These are phyloP conservation scores for Ctenopoma multispine DNA, from an alignment of 2,797 vertebrate genomes.

Conservation along the genomic window DNA sequence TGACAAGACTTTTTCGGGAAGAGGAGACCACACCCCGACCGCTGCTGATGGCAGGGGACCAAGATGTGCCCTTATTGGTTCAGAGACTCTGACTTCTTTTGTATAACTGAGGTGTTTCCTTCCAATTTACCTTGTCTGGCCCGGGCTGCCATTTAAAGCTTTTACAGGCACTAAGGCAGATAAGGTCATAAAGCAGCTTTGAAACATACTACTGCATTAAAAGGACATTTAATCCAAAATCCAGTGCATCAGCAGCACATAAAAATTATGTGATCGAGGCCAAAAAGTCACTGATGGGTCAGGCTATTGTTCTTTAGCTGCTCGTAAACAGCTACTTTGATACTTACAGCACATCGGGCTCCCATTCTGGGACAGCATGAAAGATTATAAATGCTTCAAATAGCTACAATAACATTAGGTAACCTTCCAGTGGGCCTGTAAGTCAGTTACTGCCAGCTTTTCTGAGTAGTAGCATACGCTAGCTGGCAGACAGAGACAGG, in stretches of 20 bases:
- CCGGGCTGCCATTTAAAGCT: constrained; percentile 27
- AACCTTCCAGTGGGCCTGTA: constrained; percentile 60
- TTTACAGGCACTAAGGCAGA: constrained; percentile 33
- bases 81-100: constrained; percentile 28
- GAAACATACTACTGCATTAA: constrained; percentile 23
- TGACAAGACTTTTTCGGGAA: constrained; percentile 69
- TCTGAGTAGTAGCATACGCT: constrained; percentile 55
- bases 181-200: constrained; percentile 36
- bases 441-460: constrained; percentile 46
- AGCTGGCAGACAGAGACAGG: constrained; percentile 53
- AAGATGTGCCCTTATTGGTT: constrained; percentile 48
- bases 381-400: constrained; percentile 72
- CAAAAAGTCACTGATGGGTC: constrained; percentile 59
- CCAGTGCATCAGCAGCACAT: constrained; percentile 36
- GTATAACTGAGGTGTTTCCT: constrained; percentile 56
- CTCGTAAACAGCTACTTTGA: constrained; percentile 67
- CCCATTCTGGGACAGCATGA: constrained; percentile 36
- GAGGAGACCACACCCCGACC: constrained; percentile 71
- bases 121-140: constrained; percentile 50
- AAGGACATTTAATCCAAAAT: constrained; percentile 46
- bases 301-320: constrained; percentile 50
- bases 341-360: constrained; percentile 54
- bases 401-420: constrained; percentile 69
- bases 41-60: constrained; percentile 51
- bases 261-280: constrained; percentile 38